Evolutionary conservation across 2,888 invertebrate genomes (phyloP), one percentile per base, ranked within the genome.

Genomic region (Aphrophora alni): DNA sequence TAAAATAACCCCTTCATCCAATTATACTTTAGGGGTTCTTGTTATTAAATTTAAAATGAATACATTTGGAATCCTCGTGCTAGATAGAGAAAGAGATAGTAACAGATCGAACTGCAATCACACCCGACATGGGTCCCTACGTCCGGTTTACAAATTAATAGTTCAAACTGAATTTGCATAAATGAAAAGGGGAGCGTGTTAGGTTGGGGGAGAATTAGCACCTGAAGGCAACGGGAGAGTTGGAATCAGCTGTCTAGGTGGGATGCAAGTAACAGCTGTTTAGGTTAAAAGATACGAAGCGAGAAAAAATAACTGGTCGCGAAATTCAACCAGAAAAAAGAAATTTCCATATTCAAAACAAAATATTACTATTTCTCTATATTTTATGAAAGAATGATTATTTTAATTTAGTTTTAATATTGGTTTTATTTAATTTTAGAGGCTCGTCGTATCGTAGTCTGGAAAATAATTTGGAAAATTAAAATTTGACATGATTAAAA

Each of bases 61-160:
- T 59, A 21, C 59, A 59, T 3, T 33, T 33, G 5, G 33, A 33
- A 33, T 21, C 59, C 21, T 21, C n/a, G 21, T 21, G 59, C 21
- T 5, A n/a, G 59, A 21, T 3, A n/a, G 33, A 33, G 28, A 26
- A 27, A 2, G 70, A 71, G 7, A 38, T 8, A 25, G 68, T 27
- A 59, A 59, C 59, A 59, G 70, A 77, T 70, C 69, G 77, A 77
- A 71, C 77, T 25, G 44, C 71, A 71, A 77, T 70, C 77, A 77
- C 71, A 33, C 24, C 59, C 59, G 21, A 59, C 59, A 59, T 59
- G 59, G 59, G 59, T n/a, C 21, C 59, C 59, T n/a, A 12, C 59
- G 12, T 59, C 59, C 59, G 59, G n/a, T 59, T n/a, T 59, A 59
- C 59, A 59, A 59, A 59, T 59, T 59, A 59, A 59, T 59, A 59